Evolutionary conservation across 2,797 vertebrate genomes (phyloP), one percentile per base, ranked within the genome.

Genomic region (Phoebastria nigripes): DNA sequence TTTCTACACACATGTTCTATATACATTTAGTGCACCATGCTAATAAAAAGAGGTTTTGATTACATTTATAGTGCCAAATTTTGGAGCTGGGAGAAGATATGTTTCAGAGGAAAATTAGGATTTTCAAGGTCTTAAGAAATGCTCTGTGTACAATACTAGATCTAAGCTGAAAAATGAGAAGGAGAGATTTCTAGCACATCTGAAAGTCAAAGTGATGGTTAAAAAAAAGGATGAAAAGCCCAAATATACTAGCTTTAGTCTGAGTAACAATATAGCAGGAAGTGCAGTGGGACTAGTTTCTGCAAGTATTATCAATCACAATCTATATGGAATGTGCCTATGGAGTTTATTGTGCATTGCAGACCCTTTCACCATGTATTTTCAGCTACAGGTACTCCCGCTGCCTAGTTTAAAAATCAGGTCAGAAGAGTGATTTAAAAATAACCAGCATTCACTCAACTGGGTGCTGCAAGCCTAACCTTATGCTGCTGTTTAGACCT

Each of bases 21-120:
- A 84, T 83, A 70, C 66, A 59, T 91, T 87, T 79, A 79, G 47
- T 52, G 37, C 28, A 52, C 28, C 15, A 28, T 4, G 4, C 17
- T 90, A 93, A 89, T 93, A 91, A 92, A 69, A 84, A 58, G 21
- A 82, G 28, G 13, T 17, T 87, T 92, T 92, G 46, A 74, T 82
- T 79, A 65, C 44, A 92, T 79, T 82, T 79, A 33, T 20, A 58
- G 29, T 77, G 62, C 62, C 56, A 85, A 46, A 82, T 74, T 82
- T 80, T 76, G 52, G 56, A 95, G 54, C 28, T 15, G 25, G 33
- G 17, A 59, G 25, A 84, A 69, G 24, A 35, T 59, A 20, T 1
- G 6, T 28, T 18, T 70, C 59, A 77, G 73, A 85, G 8, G 8
- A 87, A 93, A 94, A 92, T 42, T 19, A 58, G 41, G 13, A 79